phyloP scores from a whole-genome alignment of 2,888 invertebrate species.

The Biston stratarius region DNA sequence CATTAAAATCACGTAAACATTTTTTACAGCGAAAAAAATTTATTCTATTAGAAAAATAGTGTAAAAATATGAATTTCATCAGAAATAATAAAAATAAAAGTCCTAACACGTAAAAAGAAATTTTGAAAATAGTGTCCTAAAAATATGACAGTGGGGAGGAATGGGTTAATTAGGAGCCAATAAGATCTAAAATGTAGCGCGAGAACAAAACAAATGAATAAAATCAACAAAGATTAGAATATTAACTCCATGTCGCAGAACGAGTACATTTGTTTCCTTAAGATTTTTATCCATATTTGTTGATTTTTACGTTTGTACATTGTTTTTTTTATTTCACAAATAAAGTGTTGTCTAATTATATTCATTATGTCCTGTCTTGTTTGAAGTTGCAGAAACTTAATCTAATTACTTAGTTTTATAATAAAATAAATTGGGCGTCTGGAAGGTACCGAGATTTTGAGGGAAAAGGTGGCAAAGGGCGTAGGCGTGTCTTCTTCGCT shows the following conservation, averaged over 20 bases:
- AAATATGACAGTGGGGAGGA: too few relatives aligned
- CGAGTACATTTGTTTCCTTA: too few relatives aligned
- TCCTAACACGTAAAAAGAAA: too few relatives aligned
- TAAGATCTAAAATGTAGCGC: neutral
- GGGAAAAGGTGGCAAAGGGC: conserved; percentile 81
- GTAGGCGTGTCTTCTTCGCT: conserved; percentile 76
- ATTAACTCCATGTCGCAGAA: too few relatives aligned
- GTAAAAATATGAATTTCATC: too few relatives aligned
- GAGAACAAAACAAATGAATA: neutral
- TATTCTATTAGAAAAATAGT: too few relatives aligned
- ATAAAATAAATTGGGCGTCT: conserved; percentile 61
- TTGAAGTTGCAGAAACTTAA: conserved; percentile 7
- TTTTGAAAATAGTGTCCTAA: too few relatives aligned
- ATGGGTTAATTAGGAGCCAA: neutral
- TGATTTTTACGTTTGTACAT: neutral
- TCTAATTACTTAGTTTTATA: conserved; percentile 26
- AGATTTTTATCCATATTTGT: too few relatives aligned
- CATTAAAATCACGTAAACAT: too few relatives aligned
- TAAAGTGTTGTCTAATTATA: neutral
- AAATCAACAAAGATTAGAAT: too few relatives aligned
- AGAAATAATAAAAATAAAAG: too few relatives aligned
- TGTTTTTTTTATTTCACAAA: neutral
- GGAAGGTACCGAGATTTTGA: conserved; percentile 71
- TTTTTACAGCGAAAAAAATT: too few relatives aligned
- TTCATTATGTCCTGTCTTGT: neutral